phyloP scores from a whole-genome alignment of 2,888 invertebrate genomes.

The Spodoptera picta region DNA sequence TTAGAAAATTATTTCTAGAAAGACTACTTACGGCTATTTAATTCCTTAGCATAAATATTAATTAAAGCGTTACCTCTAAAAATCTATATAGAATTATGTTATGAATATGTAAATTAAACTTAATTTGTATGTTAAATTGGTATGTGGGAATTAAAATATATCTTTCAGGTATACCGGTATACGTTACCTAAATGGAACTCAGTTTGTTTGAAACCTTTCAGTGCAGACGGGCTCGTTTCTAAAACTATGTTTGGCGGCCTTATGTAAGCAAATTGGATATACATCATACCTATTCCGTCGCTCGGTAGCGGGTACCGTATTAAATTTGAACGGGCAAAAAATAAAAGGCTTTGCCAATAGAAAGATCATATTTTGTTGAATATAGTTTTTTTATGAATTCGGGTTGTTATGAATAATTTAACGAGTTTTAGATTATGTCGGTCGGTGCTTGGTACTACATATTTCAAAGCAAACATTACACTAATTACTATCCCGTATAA shows the following conservation, averaged over 20 bases:
- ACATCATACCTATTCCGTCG: constrained; percentile 11
- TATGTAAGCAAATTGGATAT: constrained; percentile 46
- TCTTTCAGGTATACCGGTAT: constrained; percentile 11
- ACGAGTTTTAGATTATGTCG: constrained; percentile 1
- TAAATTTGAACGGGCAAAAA: constrained; percentile 12
- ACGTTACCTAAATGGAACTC: constrained; percentile 23
- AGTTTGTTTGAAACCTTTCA: constrained; percentile 40
- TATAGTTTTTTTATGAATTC: neutral
- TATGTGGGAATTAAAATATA: constrained; percentile 14
- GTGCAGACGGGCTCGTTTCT: constrained; percentile 27
- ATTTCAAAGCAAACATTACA: neutral
- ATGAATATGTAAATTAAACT: constrained; percentile 35
- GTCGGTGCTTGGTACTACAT: neutral
- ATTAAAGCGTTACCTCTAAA: constrained; percentile 12
- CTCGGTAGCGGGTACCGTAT: constrained; percentile 16
- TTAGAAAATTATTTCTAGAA: constrained; percentile 1
- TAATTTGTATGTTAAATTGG: constrained; percentile 36
- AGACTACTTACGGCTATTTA: neutral
- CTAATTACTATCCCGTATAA: neutral
- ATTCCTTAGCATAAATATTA: constrained; percentile 4
- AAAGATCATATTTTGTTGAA: constrained; percentile 4
- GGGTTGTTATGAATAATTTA: constrained; percentile 1
- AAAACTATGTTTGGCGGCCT: constrained; percentile 34
- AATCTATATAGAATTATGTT: constrained; percentile 16
- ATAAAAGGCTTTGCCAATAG: constrained; percentile 12